Percentiles rank a stretch among this genome's conserved stretches.
phyloP scores from a whole-genome alignment of 2,113 vertebrate genomes.

The Mirounga angustirostris region DNA sequence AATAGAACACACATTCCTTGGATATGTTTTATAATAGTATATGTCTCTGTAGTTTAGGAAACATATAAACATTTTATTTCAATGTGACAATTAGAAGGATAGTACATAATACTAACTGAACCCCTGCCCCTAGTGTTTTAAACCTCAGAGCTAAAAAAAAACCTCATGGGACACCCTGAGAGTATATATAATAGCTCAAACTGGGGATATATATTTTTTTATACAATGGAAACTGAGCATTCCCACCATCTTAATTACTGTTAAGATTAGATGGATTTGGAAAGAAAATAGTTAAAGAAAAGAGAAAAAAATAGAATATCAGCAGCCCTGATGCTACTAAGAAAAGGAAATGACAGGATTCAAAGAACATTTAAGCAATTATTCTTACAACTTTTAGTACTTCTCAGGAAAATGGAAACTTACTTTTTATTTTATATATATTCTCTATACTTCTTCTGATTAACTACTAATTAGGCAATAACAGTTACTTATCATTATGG shows the following conservation, averaged over 20 bases:
- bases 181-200: neutral
- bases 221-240: neutral
- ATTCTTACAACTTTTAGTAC: neutral
- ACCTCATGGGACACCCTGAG: neutral
- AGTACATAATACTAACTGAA: neutral
- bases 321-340: neutral
- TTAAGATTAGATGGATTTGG: neutral
- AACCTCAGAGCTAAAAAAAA: neutral
- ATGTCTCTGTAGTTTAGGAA: neutral
- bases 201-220: neutral
- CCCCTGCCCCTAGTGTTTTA: neutral
- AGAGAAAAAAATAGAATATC: neutral
- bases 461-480: neutral
- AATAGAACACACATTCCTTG: neutral
- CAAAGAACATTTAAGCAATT: neutral
- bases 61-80: neutral
- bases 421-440: neutral
- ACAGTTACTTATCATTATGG: neutral
- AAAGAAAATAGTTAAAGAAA: neutral
- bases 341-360: neutral
- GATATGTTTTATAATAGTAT: neutral
- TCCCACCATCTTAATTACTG: neutral
- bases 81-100: neutral
- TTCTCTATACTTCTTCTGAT: neutral
- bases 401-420: neutral